Evolutionary conservation across 2,888 invertebrate species (phyloP).

Genomic region (Tenthredo amoena): DNA sequence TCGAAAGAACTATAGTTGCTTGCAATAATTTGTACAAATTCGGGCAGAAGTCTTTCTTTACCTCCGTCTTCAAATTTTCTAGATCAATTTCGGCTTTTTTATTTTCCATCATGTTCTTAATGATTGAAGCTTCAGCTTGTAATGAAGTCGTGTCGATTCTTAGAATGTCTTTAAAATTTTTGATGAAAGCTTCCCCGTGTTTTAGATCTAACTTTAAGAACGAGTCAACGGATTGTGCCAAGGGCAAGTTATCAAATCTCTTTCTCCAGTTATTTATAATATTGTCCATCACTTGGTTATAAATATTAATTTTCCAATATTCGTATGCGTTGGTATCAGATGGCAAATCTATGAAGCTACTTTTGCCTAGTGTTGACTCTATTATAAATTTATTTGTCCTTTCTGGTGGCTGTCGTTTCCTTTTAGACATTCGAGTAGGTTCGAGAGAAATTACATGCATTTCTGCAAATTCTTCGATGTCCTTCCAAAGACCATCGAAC

Average conservation of each 20-base stretch:
- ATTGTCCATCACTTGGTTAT: slow-evolving; percentile 6
- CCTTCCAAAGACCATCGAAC: neutral
- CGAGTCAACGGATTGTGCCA: neutral
- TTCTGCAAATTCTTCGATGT: neutral
- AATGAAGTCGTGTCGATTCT: neutral
- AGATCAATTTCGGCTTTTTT: neutral
- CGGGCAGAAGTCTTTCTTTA: slow-evolving; percentile 10
- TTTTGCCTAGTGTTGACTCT: slow-evolving; percentile 17
- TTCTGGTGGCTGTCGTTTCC: neutral
- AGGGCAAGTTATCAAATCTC: slow-evolving; percentile 13
- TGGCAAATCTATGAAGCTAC: slow-evolving; percentile 21
- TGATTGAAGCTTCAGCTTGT: neutral
- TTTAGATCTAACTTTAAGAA: slow-evolving; percentile 7
- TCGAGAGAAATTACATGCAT: neutral
- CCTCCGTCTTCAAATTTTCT: neutral
- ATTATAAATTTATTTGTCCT: neutral
- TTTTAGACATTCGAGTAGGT: neutral
- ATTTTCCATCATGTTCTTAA: neutral
- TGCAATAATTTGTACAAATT: slow-evolving; percentile 18
- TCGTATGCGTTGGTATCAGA: neutral
- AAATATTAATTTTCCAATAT: slow-evolving; percentile 31
- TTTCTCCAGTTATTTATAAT: neutral
- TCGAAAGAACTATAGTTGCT: slow-evolving; percentile 5
- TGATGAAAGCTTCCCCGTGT: neutral
- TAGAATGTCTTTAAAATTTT: neutral